Evolutionary conservation across 2,113 vertebrate genomes (phyloP).

Genomic region (Asarcornis scutulata): DNA sequence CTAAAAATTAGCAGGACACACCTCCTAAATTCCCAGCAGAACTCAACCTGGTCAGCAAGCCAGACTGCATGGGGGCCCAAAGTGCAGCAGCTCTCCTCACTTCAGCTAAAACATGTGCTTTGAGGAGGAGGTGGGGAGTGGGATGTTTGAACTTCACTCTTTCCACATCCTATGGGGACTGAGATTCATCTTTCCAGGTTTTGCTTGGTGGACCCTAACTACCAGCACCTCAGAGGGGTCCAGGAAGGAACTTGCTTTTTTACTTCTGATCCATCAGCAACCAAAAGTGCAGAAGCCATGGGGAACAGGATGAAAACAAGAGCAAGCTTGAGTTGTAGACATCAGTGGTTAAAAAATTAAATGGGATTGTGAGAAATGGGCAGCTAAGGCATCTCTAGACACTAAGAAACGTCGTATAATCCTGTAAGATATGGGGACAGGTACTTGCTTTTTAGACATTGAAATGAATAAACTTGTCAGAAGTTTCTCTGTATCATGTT

Average conservation of each 20-base stretch:
- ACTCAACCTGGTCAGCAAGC: neutral
- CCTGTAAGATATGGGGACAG: neutral
- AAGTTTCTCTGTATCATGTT: neutral
- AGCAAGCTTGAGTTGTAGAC: neutral
- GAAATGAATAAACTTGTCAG: neutral
- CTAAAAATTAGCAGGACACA: neutral
- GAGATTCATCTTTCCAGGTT: neutral
- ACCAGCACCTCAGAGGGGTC: accelerated
- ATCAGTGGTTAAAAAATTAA: neutral
- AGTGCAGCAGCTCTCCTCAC: neutral
- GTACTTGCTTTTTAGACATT: neutral
- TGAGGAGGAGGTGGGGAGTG: neutral
- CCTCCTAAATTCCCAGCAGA: neutral
- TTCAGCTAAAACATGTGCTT: neutral
- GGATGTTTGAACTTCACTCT: neutral
- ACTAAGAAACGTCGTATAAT: neutral
- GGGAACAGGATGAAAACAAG: neutral
- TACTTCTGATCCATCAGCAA: neutral
- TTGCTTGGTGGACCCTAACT: neutral
- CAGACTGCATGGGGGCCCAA: neutral
- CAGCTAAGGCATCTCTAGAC: neutral
- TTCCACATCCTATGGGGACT: neutral
- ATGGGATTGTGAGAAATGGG: neutral
- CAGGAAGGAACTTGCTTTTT: neutral
- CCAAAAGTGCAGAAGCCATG: neutral